These are phyloP conservation scores for Balaeniceps rex DNA, from an alignment of 2,113 vertebrate genomes.

Conservation along the genomic window DNA sequence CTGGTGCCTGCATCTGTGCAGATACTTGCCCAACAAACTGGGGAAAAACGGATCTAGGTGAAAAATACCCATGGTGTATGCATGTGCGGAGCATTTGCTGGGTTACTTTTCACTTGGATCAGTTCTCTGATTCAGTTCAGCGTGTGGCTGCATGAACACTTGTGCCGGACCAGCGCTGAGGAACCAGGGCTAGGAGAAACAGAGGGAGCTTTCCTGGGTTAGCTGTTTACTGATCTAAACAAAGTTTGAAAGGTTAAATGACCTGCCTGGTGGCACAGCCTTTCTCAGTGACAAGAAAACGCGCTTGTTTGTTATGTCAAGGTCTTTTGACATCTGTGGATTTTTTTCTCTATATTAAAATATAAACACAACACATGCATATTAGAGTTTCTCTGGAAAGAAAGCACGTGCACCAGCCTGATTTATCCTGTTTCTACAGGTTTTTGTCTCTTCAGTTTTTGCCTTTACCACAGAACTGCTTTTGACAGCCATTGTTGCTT, in stretches of 20 bases:
- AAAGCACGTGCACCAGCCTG: neutral
- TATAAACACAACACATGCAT: neutral
- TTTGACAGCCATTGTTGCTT: neutral
- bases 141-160: neutral
- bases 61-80: neutral
- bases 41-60: neutral
- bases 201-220: neutral
- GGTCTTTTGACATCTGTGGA: neutral
- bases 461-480: neutral
- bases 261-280: neutral
- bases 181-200: neutral
- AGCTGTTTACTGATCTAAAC: neutral
- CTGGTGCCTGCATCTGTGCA: neutral
- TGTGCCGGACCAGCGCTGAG: neutral
- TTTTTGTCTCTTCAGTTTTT: neutral
- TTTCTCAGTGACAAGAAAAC: neutral
- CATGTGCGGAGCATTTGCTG: neutral
- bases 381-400: neutral
- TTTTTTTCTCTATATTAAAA: neutral
- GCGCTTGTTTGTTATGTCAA: rapidly evolving
- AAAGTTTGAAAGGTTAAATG: neutral
- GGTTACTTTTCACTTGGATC: neutral
- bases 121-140: neutral
- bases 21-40: neutral
- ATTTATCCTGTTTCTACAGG: neutral